Evolutionary conservation across 2,888 invertebrate genomes (phyloP).

Genomic region (Hirudinaria manillensis): DNA sequence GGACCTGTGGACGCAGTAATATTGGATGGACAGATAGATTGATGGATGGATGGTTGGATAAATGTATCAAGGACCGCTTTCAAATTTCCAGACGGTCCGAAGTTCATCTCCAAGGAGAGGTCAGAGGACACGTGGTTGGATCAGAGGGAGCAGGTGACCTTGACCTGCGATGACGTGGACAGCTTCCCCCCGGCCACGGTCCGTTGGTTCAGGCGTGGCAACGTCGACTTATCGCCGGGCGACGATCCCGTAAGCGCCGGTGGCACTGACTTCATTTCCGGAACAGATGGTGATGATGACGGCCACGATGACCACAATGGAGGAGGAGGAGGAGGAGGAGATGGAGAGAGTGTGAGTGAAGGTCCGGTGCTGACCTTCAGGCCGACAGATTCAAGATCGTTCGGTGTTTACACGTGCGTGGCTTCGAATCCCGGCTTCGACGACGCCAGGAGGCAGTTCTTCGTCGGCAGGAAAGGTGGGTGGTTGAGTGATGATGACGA

Average conservation of each 20-base stretch:
- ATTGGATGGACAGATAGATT: too few species aligned
- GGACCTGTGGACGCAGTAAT: too few species aligned
- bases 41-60: too few species aligned
- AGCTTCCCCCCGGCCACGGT: slow-evolving; percentile 18
- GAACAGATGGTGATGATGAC: neutral
- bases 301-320: neutral
- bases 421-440: slow-evolving; percentile 4
- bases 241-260: too few species aligned
- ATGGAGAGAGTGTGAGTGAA: neutral
- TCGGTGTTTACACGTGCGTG: neutral
- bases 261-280: too few species aligned
- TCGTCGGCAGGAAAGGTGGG: slow-evolving; percentile 19
- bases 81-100: slow-evolving; percentile 1
- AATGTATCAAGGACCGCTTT: too few species aligned
- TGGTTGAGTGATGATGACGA: neutral
- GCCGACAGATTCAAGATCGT: neutral
- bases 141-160: neutral
- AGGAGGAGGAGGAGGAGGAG: neutral
- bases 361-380: neutral
- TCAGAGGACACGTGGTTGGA: slow-evolving; percentile 21
- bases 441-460: neutral
- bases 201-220: slow-evolving; percentile 14
- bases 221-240: neutral
- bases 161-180: slow-evolving; percentile 17
- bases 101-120: slow-evolving; percentile 3